Evolutionary conservation across 2,113 vertebrate genomes (phyloP), one percentile per base, ranked within the genome.

Genomic region (Rutilus rutilus): DNA sequence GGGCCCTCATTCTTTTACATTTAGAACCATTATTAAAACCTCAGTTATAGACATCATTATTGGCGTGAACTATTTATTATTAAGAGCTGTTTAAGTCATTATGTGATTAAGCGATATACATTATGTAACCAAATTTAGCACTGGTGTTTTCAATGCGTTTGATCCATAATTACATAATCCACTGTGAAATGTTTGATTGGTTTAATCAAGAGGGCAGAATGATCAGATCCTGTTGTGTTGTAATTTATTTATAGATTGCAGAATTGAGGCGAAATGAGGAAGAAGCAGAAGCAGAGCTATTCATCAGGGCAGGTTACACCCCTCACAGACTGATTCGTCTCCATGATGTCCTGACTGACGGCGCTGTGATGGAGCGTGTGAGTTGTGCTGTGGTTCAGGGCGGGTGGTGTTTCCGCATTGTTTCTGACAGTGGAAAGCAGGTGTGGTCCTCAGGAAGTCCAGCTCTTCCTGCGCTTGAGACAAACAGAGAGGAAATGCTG

Each of bases 361-460:
- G 60, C n/a, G 25, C 39, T n/a, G 80, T 52, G 80, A n/a, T 27
- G 47, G 64, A 50, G 17, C 47, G 3, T 27, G 45, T 33, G 80
- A 30, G 27, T 62, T 33, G 21, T n/a, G 50, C 30, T 27, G 27
- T 80, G 65, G 52, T 80, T 79, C 12, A 60, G 45, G 69, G 67
- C 74, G 85, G 65, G 27, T 57, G 42, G n/a, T 42, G 64, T 71
- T 42, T 65, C 27, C 27, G 59, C 85, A 50, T 84, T 83, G 85
- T 84, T 88, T 62, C 54, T 76, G 81, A 80, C 21, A 65, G 45
- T 54, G 45, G 76, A 82, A 88, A 84, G 25, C 87, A 81, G 76
- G 87, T 86, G 85, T 78, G 82, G 87, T 81, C 82, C 54, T 10
- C 75, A 88, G 85, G 85, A 86, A 86, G 77, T 30, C 45, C 77